Percentiles rank a stretch among this genome's conserved stretches.
Conservation (phyloP, 2,113 vertebrate species). For the Aldabrachelys gigantea region DNA sequence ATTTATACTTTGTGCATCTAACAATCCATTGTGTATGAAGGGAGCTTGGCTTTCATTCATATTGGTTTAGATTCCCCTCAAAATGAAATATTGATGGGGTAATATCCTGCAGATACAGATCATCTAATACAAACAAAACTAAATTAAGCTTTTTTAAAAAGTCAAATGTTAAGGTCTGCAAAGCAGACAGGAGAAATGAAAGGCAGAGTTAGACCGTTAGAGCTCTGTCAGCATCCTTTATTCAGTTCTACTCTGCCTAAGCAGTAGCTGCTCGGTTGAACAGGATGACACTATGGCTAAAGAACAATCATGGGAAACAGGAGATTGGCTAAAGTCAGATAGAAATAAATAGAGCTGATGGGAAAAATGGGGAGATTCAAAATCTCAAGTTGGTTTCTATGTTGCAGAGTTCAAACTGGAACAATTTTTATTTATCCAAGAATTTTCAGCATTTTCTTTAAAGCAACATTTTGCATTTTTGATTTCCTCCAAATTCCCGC, state of each 20-base stretch:
- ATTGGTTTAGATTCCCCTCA: background rate
- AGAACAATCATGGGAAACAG: background rate
- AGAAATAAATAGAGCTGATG: background rate
- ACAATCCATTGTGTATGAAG: rapidly evolving
- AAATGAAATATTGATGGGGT: background rate
- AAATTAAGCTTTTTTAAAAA: background rate
- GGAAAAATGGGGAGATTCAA: background rate
- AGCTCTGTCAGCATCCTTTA: background rate
- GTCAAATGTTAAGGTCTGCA: background rate
- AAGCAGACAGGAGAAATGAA: background rate
- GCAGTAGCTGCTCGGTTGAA: background rate
- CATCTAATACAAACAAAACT: background rate
- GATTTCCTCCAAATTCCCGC: background rate
- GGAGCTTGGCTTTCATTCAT: background rate
- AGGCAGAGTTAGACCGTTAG: rapidly evolving
- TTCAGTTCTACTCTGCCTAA: rapidly evolving
- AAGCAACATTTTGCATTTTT: background rate
- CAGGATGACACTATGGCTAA: background rate
- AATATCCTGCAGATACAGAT: constrained; percentile 28
- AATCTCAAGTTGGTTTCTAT: background rate
- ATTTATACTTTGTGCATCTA: background rate
- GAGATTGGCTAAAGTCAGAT: background rate
- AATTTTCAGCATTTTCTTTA: background rate
- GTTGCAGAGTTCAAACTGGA: background rate
- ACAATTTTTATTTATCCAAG: no score